Percentiles rank a stretch among this genome's conserved stretches.
These are phyloP conservation scores for Phycodurus eques DNA, from an alignment of 2,113 vertebrate species.

Conservation along the genomic window DNA sequence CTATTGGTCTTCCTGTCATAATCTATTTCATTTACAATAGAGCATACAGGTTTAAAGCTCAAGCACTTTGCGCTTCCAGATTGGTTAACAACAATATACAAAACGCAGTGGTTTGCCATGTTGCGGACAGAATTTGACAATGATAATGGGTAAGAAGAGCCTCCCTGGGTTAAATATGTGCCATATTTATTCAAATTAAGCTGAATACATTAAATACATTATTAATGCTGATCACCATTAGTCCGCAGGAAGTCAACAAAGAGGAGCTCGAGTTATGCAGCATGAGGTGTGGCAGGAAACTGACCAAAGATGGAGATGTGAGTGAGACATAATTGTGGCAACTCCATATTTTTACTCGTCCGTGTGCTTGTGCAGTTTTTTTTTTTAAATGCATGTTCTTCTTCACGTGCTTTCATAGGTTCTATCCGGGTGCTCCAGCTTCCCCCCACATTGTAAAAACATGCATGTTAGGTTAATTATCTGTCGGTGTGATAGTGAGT, in stretches of 20 bases:
- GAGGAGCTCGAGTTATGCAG: conserved; percentile 90
- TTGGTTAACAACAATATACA: conserved; percentile 90
- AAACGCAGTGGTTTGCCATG: conserved; percentile 98
- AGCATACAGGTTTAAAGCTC: not conserved
- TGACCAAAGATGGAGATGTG: conserved; percentile 94
- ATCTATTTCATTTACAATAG: not conserved
- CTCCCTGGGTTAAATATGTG: not conserved
- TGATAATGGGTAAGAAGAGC: conserved; percentile 84
- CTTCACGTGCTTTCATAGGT: too few relatives aligned
- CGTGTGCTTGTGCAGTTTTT: too few relatives aligned
- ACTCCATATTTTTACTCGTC: not conserved
- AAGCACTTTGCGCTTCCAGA: conserved; percentile 67
- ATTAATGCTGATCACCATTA: conserved; percentile 48
- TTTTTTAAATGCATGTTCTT: too few relatives aligned
- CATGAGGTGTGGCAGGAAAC: conserved; percentile 94
- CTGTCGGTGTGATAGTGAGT: too few relatives aligned
- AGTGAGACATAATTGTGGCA: conserved; percentile 54
- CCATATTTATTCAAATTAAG: not conserved
- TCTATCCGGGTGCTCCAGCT: too few relatives aligned
- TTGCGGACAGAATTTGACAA: conserved; percentile 95
- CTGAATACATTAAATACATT: not conserved
- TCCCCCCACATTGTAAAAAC: too few relatives aligned
- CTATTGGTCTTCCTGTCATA: not conserved
- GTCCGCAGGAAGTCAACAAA: conserved; percentile 92
- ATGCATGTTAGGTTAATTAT: too few relatives aligned